A percentile compares a stretch with the other conserved stretches of the same genome.
Evolutionary conservation across 2,888 invertebrate species (phyloP).

Genomic region (Melieria crassipennis): DNA sequence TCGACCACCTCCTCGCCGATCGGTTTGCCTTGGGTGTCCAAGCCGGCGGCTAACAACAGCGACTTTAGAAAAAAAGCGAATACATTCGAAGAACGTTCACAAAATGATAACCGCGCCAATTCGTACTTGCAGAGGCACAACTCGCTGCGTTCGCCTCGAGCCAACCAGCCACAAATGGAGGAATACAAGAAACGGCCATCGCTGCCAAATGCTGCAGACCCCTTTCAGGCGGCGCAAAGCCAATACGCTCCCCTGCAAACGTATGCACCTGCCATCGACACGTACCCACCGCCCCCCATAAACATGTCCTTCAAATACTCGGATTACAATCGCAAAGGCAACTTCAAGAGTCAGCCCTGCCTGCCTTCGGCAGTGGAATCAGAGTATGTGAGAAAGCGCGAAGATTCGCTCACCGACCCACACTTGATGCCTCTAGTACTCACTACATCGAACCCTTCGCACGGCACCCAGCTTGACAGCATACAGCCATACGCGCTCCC

Average conservation of each 20-base stretch:
- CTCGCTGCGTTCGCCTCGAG: slow-evolving; percentile 52
- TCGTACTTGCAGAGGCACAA: slow-evolving; percentile 56
- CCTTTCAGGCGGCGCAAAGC: slow-evolving; percentile 41
- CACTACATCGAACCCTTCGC: slow-evolving; percentile 58
- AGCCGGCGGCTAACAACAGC: slow-evolving; percentile 66
- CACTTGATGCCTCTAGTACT: slow-evolving; percentile 60
- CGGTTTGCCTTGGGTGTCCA: slow-evolving; percentile 67
- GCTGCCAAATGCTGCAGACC: slow-evolving; percentile 61
- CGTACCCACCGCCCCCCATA: slow-evolving; percentile 53
- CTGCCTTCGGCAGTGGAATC: slow-evolving; percentile 67
- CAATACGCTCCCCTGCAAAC: slow-evolving; percentile 27
- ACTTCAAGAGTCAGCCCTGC: slow-evolving; percentile 63
- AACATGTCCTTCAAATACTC: slow-evolving; percentile 59
- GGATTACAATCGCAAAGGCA: slow-evolving; percentile 44
- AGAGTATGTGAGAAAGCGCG: slow-evolving; percentile 56
- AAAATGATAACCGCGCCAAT: slow-evolving; percentile 50
- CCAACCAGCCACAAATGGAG: slow-evolving; percentile 43
- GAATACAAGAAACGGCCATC: slow-evolving; percentile 61
- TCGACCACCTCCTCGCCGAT: slow-evolving; percentile 58
- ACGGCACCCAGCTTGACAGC: slow-evolving; percentile 40
- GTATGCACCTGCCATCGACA: slow-evolving; percentile 7
- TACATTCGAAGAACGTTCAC: slow-evolving; percentile 68
- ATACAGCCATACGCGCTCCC: slow-evolving; percentile 37
- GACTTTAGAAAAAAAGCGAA: slow-evolving; percentile 69
- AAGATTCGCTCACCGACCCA: slow-evolving; percentile 61